Percentiles rank a stretch among this genome's conserved stretches.
Conservation (phyloP, 1,140 invertebrate genomes). For the Oryctes rhinoceros region DNA sequence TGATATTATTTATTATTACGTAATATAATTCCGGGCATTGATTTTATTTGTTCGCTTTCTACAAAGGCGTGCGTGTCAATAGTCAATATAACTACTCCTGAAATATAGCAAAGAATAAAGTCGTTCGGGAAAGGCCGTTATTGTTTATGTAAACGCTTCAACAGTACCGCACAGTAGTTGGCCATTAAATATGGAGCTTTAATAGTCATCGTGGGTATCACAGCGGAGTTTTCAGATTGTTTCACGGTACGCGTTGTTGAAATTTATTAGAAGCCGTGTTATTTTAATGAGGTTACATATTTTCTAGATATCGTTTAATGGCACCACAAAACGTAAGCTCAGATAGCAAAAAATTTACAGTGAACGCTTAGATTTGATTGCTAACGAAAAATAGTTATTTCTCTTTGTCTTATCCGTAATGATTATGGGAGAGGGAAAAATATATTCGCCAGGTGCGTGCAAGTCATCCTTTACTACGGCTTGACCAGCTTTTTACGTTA, state of each 20-base stretch:
- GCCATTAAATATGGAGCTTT: slow-evolving; percentile 20
- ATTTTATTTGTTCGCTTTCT: too few relatives aligned
- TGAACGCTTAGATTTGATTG: not conserved
- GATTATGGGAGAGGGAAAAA: too few relatives aligned
- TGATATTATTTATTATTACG: too few relatives aligned
- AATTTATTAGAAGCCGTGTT: slow-evolving; percentile 5
- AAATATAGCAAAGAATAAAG: not conserved
- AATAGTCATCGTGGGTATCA: slow-evolving; percentile 29
- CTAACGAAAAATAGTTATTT: too few relatives aligned
- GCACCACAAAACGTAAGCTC: not conserved
- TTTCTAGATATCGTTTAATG: not conserved
- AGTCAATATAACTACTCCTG: not conserved
- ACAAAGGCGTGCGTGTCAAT: slow-evolving; percentile 2
- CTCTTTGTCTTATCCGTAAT: too few relatives aligned
- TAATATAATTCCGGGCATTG: too few relatives aligned
- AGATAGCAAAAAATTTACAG: not conserved
- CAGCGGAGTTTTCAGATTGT: slow-evolving; percentile 2
- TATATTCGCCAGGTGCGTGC: too few relatives aligned
- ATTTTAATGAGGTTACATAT: not conserved
- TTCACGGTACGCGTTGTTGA: slow-evolving; percentile 5
- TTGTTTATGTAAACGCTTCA: slow-evolving; percentile 30
- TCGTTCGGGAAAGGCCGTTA: not conserved
- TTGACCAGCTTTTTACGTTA: too few relatives aligned
- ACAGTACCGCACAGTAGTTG: slow-evolving; percentile 24
- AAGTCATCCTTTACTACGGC: too few relatives aligned